Evolutionary conservation across 2,888 invertebrate genomes (phyloP).

Genomic region (Dicranocentrus wangi): DNA sequence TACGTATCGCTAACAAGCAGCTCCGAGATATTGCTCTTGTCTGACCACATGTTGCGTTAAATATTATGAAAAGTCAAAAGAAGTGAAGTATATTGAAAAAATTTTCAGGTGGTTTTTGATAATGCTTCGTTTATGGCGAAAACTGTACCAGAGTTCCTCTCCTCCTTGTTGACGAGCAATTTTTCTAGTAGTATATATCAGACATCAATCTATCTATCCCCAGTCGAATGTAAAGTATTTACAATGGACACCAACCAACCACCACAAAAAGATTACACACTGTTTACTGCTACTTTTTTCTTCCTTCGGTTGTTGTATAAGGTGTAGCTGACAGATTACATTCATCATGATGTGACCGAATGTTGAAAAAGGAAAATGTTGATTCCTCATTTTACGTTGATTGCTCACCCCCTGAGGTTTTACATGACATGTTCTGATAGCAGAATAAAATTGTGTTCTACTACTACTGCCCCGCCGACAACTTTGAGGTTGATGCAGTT

Average conservation of each 20-base stretch:
- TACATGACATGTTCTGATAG: constrained; percentile 51
- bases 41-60: constrained; percentile 17
- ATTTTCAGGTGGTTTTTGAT: no score
- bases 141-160: background rate
- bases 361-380: background rate
- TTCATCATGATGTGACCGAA: background rate
- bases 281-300: constrained; percentile 34
- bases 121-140: background rate
- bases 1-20: constrained; percentile 1
- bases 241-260: no score
- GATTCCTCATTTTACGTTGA: constrained; percentile 25
- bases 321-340: constrained; percentile 10
- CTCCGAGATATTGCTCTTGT: background rate
- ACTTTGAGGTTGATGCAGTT: constrained; percentile 14
- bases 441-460: constrained; percentile 30
- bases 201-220: constrained; percentile 9
- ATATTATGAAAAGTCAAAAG: constrained; percentile 2
- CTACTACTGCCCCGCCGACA: constrained; percentile 29
- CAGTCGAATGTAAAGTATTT: no score
- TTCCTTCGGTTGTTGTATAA: background rate
- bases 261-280: background rate
- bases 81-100: constrained; percentile 10
- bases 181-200: constrained; percentile 20
- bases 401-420: constrained; percentile 47
- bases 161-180: constrained; percentile 16